Base-by-base conservation (phyloP, 2,797 vertebrate genomes). In the Lithobates pipiens region DNA sequence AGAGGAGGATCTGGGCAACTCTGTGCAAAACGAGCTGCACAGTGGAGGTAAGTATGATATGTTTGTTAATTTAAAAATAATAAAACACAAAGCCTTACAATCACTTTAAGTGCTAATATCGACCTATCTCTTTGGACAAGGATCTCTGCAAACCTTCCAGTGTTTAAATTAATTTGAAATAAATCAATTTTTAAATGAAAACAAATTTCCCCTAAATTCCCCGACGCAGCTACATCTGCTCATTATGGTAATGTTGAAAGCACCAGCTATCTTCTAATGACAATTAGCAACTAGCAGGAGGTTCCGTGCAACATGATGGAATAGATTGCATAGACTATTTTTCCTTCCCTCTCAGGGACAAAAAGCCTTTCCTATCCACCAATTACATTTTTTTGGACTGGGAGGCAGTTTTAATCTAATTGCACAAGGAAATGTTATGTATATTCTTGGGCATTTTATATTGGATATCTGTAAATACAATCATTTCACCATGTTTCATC, bases 251-350 rank as follows among this genome's bases (percentile, higher is more conserved):
- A 50, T 44, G 18, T 44, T 88, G 44, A 89, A 88, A 88, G 36
- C 85, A 82, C 70, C 78, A 63, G 32, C 73, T 84, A 88, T 90
- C 77, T 90, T 42, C 68, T 63, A 77, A 82, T 82, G 86, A 68
- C 86, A 89, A 82, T 85, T 80, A 89, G 86, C 73, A 27, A 88
- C 88, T 81, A 85, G 87, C 83, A 88, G 77, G 25, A 44, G 68
- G 76, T 89, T 89, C 36, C 88, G 79, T n/a, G 65, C 84, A 88
- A 57, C 16, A 77, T 67, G 70, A 83, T 16, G 84, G 82, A 83
- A 89, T 36, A 83, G 13, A 16, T 67, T 82, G 81, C 81, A 36
- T 69, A 34, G 78, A 36, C 16, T 5, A 0, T 44, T 88, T 88
- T 79, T 54, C 63, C 76, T 73, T 21, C 57, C 73, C 76, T 80